Percentiles rank a stretch among this genome's conserved stretches.
phyloP scores from a whole-genome alignment of 2,888 invertebrate species.

The Drosophila suboccidentalis region DNA sequence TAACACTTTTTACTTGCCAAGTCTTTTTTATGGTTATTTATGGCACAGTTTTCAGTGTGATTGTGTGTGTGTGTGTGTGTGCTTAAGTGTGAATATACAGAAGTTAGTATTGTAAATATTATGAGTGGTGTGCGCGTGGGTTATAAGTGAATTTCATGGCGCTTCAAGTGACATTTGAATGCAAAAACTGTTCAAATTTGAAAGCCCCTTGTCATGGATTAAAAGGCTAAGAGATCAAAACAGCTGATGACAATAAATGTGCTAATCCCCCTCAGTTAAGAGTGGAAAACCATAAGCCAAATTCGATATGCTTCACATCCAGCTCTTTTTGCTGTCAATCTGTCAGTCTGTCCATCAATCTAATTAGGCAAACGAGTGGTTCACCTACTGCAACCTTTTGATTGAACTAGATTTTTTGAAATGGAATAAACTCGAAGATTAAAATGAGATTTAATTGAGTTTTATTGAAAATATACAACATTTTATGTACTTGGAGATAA shows the following conservation, averaged over 20 bases:
- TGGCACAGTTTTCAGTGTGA: constrained; percentile 51
- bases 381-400: not conserved
- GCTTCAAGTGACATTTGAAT: constrained; percentile 59
- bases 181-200: constrained; percentile 28
- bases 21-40: constrained; percentile 59
- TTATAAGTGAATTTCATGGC: constrained; percentile 52
- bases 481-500: no score
- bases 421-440: not conserved
- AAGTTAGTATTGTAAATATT: constrained; percentile 26
- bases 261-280: constrained; percentile 33
- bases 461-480: no score
- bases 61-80: constrained; percentile 19
- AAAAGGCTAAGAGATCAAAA: constrained; percentile 41
- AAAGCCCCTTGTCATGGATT: constrained; percentile 42
- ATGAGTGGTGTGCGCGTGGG: constrained; percentile 43
- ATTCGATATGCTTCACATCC: constrained; percentile 5
- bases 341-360: constrained; percentile 23
- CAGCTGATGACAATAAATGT: constrained; percentile 36
- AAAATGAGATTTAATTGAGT: no score
- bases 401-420: not conserved
- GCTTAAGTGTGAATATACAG: constrained; percentile 18
- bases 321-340: constrained; percentile 21
- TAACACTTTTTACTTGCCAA: constrained; percentile 45
- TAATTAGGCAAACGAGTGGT: constrained; percentile 12
- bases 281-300: not conserved